These are phyloP conservation scores for Esox masquinongy DNA, from an alignment of 2,797 vertebrate species.

Conservation along the genomic window DNA sequence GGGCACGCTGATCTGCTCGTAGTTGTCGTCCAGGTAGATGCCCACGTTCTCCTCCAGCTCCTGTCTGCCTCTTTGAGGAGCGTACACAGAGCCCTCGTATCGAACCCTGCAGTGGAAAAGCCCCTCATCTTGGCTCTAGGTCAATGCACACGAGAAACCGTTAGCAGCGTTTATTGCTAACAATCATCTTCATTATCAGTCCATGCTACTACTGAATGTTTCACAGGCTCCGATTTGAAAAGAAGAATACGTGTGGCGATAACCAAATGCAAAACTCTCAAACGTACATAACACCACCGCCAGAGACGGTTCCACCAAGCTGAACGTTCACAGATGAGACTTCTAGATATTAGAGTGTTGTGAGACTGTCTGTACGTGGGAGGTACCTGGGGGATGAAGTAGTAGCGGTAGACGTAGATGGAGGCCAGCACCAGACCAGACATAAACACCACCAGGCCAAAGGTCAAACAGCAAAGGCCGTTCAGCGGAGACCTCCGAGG, in stretches of 20 bases:
- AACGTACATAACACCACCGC: neutral
- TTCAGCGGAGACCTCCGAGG: slow-evolving; percentile 78
- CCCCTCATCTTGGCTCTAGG: slow-evolving; percentile 83
- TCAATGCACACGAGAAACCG: neutral
- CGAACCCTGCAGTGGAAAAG: slow-evolving; percentile 86
- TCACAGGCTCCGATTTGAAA: neutral
- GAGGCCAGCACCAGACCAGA: slow-evolving; percentile 87
- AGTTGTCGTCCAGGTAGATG: slow-evolving; percentile 90
- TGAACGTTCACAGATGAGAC: neutral
- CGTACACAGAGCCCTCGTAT: slow-evolving; percentile 85
- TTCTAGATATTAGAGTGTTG: neutral
- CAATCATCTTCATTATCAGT: neutral
- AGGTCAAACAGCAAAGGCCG: slow-evolving; percentile 87
- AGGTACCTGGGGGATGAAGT: slow-evolving; percentile 86
- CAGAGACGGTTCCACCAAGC: neutral
- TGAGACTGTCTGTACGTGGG: neutral
- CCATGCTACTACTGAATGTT: neutral
- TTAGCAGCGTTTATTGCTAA: neutral
- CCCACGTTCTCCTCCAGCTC: slow-evolving; percentile 91
- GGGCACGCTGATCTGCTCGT: slow-evolving; percentile 89
- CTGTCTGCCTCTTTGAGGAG: slow-evolving; percentile 77
- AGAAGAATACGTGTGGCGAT: neutral
- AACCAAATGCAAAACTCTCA: neutral
- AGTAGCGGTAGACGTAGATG: slow-evolving; percentile 91
- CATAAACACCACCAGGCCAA: slow-evolving; percentile 86